These are phyloP conservation scores for Psilopogon haemacephalus DNA, from an alignment of 2,113 vertebrate genomes.

Conservation along the genomic window DNA sequence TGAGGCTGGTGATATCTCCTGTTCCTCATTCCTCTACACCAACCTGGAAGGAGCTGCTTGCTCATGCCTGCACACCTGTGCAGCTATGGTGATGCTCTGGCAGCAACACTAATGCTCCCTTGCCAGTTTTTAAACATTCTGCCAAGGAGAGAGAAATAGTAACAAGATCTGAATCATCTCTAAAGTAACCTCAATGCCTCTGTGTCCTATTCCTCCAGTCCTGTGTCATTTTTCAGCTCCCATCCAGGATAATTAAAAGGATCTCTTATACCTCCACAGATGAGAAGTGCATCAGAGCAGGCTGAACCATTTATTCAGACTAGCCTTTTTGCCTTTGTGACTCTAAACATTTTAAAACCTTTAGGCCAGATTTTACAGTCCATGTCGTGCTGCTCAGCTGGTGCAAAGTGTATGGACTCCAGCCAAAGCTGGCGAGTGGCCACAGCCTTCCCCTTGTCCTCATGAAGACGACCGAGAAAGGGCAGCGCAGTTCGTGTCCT, in stretches of 20 bases:
- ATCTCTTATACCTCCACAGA: background rate
- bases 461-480: background rate
- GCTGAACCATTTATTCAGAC: background rate
- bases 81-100: slow-evolving; percentile 15
- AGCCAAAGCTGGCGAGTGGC: background rate
- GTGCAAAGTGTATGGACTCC: slow-evolving; percentile 33
- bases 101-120: slow-evolving; percentile 22
- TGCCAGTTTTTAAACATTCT: slow-evolving; percentile 54
- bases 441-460: background rate
- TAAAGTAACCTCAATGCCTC: slow-evolving; percentile 34
- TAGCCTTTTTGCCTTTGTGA: slow-evolving; percentile 17
- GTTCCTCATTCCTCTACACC: background rate
- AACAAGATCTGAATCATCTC: slow-evolving; percentile 52
- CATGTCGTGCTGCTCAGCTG: background rate
- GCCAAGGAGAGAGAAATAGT: slow-evolving; percentile 60
- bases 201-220: slow-evolving; percentile 27
- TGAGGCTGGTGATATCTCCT: background rate
- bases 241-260: slow-evolving; percentile 17
- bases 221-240: slow-evolving; percentile 48
- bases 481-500: accelerated
- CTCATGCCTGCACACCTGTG: slow-evolving; percentile 14
- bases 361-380: slow-evolving; percentile 35
- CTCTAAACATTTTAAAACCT: slow-evolving; percentile 31
- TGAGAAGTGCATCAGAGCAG: background rate
- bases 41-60: background rate